Conservation (phyloP, 2,113 vertebrate species). For the Trogon melanurus region DNA sequence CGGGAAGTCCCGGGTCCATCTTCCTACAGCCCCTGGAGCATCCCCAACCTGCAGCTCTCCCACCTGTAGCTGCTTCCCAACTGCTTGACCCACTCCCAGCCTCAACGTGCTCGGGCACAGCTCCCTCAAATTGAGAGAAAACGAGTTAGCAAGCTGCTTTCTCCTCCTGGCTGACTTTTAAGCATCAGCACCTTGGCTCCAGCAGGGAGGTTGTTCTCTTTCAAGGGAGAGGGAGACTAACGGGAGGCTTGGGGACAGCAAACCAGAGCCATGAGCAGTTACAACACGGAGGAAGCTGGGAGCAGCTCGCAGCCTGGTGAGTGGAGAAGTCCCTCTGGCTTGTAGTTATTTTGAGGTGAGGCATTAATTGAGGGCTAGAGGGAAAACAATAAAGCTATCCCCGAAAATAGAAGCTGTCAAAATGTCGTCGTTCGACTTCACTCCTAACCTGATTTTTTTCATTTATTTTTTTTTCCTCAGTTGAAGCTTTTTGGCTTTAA, state of each 20-base stretch:
- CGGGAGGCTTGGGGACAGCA: not conserved
- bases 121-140: not conserved
- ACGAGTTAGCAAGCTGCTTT: not conserved
- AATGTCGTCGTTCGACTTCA: conserved; percentile 24
- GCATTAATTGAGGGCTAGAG: conserved; percentile 42
- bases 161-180: not conserved
- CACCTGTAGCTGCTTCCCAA: not conserved
- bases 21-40: not conserved
- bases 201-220: not conserved
- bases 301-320: not conserved
- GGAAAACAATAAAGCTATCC: conserved; percentile 28
- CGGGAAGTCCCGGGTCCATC: not conserved
- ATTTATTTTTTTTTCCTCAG: not conserved
- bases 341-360: not conserved
- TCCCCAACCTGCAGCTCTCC: not conserved
- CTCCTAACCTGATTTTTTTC: accelerated
- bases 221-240: no score
- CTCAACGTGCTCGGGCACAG: accelerated
- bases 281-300: accelerated
- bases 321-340: conserved; percentile 31
- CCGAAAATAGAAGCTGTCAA: not conserved
- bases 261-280: not conserved
- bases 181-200: not conserved
- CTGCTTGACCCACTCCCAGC: not conserved
- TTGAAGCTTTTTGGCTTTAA: not conserved